phyloP scores from a whole-genome alignment of 2,888 invertebrate species.

The Xanthorhoe spadicearia region DNA sequence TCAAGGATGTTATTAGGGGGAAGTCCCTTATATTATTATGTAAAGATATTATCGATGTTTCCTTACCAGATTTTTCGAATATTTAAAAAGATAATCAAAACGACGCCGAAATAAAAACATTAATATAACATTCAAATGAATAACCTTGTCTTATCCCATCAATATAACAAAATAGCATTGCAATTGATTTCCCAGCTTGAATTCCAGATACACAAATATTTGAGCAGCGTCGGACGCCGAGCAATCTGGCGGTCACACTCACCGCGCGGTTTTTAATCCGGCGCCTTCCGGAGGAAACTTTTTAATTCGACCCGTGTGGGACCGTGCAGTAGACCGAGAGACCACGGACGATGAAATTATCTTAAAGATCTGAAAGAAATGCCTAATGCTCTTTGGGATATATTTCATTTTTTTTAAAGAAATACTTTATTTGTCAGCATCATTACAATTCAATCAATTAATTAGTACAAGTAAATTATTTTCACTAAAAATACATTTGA shows the following conservation, averaged over 20 bases:
- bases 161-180: background rate
- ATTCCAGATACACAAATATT: conserved; percentile 15
- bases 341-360: background rate
- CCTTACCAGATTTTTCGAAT: background rate
- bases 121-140: too few relatives aligned
- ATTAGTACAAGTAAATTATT: too few relatives aligned
- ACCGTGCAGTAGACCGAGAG: conserved; percentile 28
- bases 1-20: conserved; percentile 8
- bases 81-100: too few relatives aligned
- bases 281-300: conserved; percentile 49
- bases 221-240: background rate
- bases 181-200: background rate
- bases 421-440: too few relatives aligned
- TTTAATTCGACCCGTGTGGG: conserved; percentile 56
- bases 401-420: too few relatives aligned
- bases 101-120: too few relatives aligned
- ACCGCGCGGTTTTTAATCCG: conserved; percentile 55
- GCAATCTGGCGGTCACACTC: conserved; percentile 49
- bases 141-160: background rate
- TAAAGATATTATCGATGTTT: background rate
- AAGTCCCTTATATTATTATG: background rate
- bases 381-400: too few relatives aligned
- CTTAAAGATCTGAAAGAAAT: too few relatives aligned
- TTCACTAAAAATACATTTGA: too few relatives aligned
- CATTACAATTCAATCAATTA: too few relatives aligned